Conservation (phyloP, 2,797 vertebrate species). For the Carduelis carduelis region DNA sequence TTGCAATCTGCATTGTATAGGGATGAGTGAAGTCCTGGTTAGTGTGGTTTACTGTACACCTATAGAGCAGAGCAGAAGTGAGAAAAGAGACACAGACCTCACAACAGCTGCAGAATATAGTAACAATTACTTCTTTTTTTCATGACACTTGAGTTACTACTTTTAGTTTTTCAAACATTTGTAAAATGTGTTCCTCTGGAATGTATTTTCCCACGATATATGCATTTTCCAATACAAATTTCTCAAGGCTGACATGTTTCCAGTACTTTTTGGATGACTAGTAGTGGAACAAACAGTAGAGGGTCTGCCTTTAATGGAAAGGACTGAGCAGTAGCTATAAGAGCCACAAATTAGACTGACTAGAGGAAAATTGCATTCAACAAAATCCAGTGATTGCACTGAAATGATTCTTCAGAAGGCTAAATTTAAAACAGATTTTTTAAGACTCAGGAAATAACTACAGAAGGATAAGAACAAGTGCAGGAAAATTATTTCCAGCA, state of each 20-base stretch:
- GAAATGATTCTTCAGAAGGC: slow-evolving; percentile 14
- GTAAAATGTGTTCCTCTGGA: background rate
- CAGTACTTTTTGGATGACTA: background rate
- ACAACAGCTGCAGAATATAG: background rate
- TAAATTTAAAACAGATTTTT: slow-evolving; percentile 36
- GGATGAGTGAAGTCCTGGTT: background rate
- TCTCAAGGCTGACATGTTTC: background rate
- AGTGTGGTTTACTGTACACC: background rate
- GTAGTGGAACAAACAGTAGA: background rate
- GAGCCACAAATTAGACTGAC: background rate
- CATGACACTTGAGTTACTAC: background rate
- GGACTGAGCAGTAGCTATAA: background rate
- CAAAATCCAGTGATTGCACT: slow-evolving; percentile 16
- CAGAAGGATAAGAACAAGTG: background rate
- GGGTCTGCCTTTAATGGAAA: background rate
- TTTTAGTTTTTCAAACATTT: background rate
- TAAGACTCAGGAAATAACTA: slow-evolving; percentile 22
- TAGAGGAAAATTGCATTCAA: background rate
- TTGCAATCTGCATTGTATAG: background rate
- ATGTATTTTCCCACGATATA: background rate
- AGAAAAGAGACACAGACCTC: background rate
- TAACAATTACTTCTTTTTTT: background rate
- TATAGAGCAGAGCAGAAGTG: background rate
- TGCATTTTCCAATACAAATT: background rate
- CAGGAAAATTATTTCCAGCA: background rate